These are phyloP conservation scores for Clusia tigrina DNA, from an alignment of 2,888 invertebrate genomes.

Conservation along the genomic window DNA sequence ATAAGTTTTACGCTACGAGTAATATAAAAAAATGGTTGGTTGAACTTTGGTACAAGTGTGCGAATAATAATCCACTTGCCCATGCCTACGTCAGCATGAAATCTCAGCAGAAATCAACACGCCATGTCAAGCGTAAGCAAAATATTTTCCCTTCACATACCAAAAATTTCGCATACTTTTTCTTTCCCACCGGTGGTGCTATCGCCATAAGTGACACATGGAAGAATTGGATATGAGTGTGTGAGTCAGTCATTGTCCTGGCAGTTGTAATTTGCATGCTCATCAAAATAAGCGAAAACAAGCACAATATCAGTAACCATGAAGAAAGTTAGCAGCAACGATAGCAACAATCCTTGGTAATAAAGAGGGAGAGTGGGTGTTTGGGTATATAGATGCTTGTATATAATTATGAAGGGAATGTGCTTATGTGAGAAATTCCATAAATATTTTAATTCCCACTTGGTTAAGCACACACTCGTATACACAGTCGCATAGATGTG, in stretches of 20 bases:
- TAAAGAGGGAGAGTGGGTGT: neutral
- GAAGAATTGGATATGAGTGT: neutral
- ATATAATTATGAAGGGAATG: neutral
- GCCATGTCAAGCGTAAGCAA: neutral
- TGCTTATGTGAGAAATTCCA: neutral
- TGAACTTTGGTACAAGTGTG: too few relatives aligned
- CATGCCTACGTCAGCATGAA: neutral
- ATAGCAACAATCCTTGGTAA: neutral
- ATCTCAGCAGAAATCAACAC: neutral
- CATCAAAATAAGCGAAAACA: neutral
- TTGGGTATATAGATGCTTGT: neutral
- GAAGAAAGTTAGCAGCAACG: neutral
- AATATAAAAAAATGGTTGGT: neutral
- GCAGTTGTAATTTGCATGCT: constrained; percentile 7
- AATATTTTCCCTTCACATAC: neutral
- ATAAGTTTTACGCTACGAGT: neutral
- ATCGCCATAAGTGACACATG: neutral
- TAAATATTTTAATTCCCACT: neutral
- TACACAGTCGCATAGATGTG: too few relatives aligned
- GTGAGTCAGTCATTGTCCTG: neutral
- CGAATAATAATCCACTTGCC: neutral
- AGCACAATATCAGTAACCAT: too few relatives aligned
- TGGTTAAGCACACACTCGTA: neutral
- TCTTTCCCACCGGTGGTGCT: too few relatives aligned
- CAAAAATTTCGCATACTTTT: neutral